Conservation (phyloP, 1,140 invertebrate genomes). For the Caenorhabditis inopinata region DNA sequence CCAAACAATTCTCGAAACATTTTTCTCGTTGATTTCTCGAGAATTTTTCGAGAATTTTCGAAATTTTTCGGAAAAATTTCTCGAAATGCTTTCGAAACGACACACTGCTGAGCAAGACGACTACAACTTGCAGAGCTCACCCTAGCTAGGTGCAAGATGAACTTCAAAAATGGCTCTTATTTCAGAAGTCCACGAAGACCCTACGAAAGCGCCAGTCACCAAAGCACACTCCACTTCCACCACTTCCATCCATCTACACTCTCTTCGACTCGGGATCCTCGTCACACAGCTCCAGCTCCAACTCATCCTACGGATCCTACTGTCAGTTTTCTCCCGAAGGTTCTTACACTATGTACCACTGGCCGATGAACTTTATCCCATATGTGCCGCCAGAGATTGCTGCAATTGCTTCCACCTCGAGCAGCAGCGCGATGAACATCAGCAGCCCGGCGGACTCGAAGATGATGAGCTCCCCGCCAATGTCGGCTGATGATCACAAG, state of each 20-base stretch:
- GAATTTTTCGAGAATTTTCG: too few species aligned
- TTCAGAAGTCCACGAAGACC: neutral
- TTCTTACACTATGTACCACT: neutral
- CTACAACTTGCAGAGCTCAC: too few species aligned
- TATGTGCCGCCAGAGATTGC: neutral
- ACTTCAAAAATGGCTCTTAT: too few species aligned
- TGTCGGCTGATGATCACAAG: neutral
- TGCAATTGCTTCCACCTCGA: neutral
- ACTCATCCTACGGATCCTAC: neutral
- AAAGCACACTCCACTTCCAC: neutral
- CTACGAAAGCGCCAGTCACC: neutral
- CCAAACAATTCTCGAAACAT: too few species aligned
- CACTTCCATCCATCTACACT: neutral
- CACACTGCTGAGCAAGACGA: too few species aligned
- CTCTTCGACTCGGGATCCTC: constrained; percentile 24
- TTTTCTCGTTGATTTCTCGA: too few species aligned
- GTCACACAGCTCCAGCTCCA: neutral
- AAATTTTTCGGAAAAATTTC: too few species aligned
- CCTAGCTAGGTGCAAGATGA: too few species aligned
- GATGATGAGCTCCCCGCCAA: neutral
- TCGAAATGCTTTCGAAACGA: too few species aligned
- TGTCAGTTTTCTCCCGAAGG: constrained; percentile 1
- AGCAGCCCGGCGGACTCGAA: too few species aligned
- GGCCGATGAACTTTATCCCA: neutral
- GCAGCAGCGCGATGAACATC: neutral